Evolutionary conservation across 2,888 invertebrate genomes (phyloP).

Genomic region (Portevinia maculata): DNA sequence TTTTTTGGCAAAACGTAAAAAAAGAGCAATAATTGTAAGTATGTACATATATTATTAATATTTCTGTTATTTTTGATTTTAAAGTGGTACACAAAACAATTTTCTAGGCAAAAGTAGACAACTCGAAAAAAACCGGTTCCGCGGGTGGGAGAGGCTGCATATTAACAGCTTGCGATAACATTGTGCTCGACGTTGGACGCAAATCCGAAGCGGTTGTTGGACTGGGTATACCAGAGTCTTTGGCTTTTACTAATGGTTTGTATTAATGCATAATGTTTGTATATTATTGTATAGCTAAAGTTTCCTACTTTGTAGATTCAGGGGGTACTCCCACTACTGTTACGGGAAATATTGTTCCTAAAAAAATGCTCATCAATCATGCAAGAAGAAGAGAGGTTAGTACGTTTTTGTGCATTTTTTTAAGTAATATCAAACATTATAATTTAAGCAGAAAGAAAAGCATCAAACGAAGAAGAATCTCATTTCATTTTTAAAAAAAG

Average conservation of each 20-base stretch:
- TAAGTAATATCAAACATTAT: too few relatives aligned
- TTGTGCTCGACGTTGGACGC: slow-evolving; percentile 1
- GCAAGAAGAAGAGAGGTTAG: too few relatives aligned
- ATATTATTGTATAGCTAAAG: too few relatives aligned
- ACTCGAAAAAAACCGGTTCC: slow-evolving; percentile 3
- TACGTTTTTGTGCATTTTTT: too few relatives aligned
- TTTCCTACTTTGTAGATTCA: neutral
- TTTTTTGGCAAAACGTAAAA: neutral
- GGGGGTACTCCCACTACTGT: neutral
- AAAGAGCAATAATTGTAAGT: neutral
- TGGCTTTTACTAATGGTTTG: neutral
- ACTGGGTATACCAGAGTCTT: neutral
- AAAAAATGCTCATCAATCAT: neutral
- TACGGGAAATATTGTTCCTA: neutral
- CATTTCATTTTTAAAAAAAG: too few relatives aligned
- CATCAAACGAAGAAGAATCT: too few relatives aligned
- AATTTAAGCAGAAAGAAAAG: too few relatives aligned
- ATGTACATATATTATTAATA: neutral
- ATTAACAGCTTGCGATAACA: neutral
- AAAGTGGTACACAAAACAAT: neutral
- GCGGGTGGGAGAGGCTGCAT: neutral
- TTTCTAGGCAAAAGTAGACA: too few relatives aligned
- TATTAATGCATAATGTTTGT: neutral
- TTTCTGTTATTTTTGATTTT: too few relatives aligned
- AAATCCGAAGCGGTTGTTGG: too few relatives aligned